Evolutionary conservation across 2,113 vertebrate species (phyloP).

Genomic region (Haemorhous mexicanus): DNA sequence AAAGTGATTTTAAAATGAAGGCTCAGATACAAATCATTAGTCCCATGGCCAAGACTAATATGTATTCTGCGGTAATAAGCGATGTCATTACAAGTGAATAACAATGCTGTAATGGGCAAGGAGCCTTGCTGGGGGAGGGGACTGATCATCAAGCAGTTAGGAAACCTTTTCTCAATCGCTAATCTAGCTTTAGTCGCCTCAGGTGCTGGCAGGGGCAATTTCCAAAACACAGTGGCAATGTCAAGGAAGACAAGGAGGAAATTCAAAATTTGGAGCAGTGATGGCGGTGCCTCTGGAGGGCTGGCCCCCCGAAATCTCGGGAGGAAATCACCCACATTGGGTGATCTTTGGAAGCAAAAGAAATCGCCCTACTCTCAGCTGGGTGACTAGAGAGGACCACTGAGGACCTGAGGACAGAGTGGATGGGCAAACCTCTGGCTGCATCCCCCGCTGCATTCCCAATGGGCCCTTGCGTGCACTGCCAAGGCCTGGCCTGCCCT

Average conservation of each 20-base stretch:
- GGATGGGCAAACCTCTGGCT: fast-evolving
- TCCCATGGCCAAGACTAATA: conserved; percentile 56
- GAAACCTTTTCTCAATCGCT: conserved; percentile 7
- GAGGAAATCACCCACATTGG: fast-evolving
- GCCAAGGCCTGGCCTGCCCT: not conserved
- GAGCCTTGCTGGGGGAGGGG: conserved; percentile 7
- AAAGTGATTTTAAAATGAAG: conserved; percentile 62
- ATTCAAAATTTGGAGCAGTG: not conserved
- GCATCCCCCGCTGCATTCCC: not conserved
- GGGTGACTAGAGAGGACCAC: fast-evolving
- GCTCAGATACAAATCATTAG: conserved; percentile 61
- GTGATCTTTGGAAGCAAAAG: not conserved
- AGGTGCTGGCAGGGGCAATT: not conserved
- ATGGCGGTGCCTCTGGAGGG: not conserved
- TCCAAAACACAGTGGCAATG: not conserved
- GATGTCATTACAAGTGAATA: conserved; percentile 58
- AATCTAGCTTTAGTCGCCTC: not conserved
- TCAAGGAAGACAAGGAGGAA: not conserved
- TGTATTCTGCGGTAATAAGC: conserved; percentile 49
- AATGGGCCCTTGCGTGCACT: fast-evolving
- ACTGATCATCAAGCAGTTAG: conserved; percentile 31
- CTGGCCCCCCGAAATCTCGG: not conserved
- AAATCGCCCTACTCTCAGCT: not conserved
- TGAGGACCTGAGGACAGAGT: fast-evolving
- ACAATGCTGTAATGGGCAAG: conserved; percentile 24